Evolutionary conservation across 2,797 vertebrate genomes (phyloP), one percentile per base, ranked within the genome.

Genomic region (Poecilia gillii): DNA sequence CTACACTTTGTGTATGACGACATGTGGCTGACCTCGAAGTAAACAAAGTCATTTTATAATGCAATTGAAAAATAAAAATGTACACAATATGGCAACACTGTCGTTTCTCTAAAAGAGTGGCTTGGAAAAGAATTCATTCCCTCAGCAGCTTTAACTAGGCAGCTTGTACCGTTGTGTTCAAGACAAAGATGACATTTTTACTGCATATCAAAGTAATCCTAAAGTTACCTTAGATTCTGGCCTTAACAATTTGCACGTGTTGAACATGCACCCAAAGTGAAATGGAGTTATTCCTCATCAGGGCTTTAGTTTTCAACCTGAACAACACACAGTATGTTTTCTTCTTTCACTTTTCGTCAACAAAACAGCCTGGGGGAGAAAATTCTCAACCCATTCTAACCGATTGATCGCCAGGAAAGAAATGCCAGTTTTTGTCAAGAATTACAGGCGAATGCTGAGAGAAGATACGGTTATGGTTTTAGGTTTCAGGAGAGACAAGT

Each of bases 1-100:
- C 66, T 13, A 16, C 45, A 79, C 64, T 70, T 51, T 57, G 62
- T 23, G 20, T 86, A 74, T 66, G 28, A 72, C 13, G 74, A 72
- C 33, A 57, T 47, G 51, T 33, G 28, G 7, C 33, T 36, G 33
- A 66, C 14, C 62, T 66, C 33, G 23, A 39, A 9, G 36, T 66
- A 23, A 23, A 39, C 62, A 39, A 36, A 8, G 8, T 39, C 0
- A 33, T 66, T 39, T 39, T 11, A 64, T 36, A 64, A 33, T 20
- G 59, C 59, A 64, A 6, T 64, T 36, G 6, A 23, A 41, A 23
- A 68, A 13, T 41, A 25, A 23, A 41, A 12, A 41, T 23, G 0
- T n/a, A 43, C 11, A n/a, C n/a, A 14, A 70, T 12, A 6, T 45
- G 66, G 25, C n/a, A 45, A 70, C 12, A 8, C 36, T 23, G 2